A percentile compares a stretch with the other conserved stretches of the same genome.
Conservation (phyloP, 2,113 vertebrate genomes). For the Labeo rohita region DNA sequence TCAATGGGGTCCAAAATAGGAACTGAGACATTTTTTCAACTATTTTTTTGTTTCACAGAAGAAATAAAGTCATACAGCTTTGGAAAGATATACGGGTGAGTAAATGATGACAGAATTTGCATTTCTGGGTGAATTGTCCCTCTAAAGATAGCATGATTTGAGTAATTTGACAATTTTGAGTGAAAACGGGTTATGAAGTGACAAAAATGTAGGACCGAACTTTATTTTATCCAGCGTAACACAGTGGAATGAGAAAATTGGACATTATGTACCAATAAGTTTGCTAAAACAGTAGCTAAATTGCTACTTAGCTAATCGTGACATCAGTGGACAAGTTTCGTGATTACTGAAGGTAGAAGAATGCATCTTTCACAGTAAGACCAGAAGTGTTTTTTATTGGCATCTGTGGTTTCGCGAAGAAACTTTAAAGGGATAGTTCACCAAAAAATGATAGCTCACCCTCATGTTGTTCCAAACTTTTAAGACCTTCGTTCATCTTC, state of each 20-base stretch:
- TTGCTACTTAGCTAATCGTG: not conserved
- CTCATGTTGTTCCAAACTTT: no score
- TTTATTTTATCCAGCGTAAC: not conserved
- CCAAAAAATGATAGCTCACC: no score
- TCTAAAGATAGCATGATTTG: no score
- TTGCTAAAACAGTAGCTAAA: not conserved
- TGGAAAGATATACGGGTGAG: not conserved
- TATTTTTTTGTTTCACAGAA: not conserved
- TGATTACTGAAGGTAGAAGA: not conserved
- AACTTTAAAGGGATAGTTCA: no score
- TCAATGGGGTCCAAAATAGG: no score
- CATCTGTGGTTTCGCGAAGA: no score
- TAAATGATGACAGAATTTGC: not conserved
- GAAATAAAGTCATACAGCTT: not conserved
- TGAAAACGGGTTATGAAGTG: not conserved
- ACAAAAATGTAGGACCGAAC: not conserved
- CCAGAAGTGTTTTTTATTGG: not conserved
- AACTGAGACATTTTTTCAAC: not conserved
- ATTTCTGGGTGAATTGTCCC: not conserved
- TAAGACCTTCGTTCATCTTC: no score
- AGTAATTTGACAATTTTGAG: no score
- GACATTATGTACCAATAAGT: not conserved
- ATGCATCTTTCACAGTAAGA: not conserved
- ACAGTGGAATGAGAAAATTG: not conserved
- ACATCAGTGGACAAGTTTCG: not conserved